Conservation (phyloP, 1,140 invertebrate genomes). For the Piezodorus guildinii region DNA sequence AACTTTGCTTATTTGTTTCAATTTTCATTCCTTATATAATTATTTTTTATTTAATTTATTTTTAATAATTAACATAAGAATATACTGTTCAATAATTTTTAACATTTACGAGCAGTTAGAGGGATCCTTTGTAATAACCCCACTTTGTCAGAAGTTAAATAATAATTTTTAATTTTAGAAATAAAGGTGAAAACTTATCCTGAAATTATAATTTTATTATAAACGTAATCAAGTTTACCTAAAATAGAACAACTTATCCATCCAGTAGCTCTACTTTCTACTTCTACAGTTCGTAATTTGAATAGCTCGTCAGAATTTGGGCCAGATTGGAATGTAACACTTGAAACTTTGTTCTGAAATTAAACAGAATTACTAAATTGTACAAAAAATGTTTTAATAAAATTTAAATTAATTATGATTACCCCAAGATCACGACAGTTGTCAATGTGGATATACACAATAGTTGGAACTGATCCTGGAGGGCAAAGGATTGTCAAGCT, state of each 20-base stretch:
- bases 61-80: too few relatives aligned
- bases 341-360: constrained; percentile 77
- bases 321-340: constrained; percentile 69
- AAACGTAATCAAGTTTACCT: background rate
- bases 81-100: too few relatives aligned
- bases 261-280: constrained; percentile 66
- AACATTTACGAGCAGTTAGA: too few relatives aligned
- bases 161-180: too few relatives aligned
- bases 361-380: constrained; percentile 13
- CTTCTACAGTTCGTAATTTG: constrained; percentile 66
- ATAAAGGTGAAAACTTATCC: too few relatives aligned
- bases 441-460: constrained; percentile 81
- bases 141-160: too few relatives aligned
- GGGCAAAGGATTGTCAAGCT: constrained; percentile 48
- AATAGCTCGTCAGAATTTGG: constrained; percentile 64
- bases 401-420: constrained; percentile 26
- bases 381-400: background rate
- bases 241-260: constrained; percentile 65
- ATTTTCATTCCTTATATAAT: too few relatives aligned
- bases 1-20: too few relatives aligned
- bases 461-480: constrained; percentile 45
- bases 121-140: too few relatives aligned
- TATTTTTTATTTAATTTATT: too few relatives aligned
- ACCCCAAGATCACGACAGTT: constrained; percentile 83
- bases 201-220: too few relatives aligned